phyloP scores from a whole-genome alignment of 1,140 invertebrate species.

The Archivesica marissinica region DNA sequence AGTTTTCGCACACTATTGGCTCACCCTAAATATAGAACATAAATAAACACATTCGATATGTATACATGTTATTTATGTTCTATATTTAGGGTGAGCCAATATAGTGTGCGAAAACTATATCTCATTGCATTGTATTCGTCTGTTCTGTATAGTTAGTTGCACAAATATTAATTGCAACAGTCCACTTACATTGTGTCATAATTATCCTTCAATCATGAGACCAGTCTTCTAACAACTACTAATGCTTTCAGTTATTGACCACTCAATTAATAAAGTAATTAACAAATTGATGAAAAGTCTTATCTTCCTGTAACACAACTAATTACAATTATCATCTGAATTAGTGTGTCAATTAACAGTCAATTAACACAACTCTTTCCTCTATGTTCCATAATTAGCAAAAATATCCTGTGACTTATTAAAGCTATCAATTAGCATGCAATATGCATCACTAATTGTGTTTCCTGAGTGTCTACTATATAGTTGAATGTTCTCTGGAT shows the following conservation, averaged over 20 bases:
- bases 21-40: no score
- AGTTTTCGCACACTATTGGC: no score
- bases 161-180: no score
- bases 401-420: slow-evolving; percentile 31
- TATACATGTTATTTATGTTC: no score
- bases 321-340: slow-evolving; percentile 29
- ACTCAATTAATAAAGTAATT: slow-evolving; percentile 54
- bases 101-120: no score
- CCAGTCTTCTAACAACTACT: background rate
- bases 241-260: slow-evolving; percentile 28
- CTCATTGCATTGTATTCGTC: no score
- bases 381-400: background rate
- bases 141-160: no score
- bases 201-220: no score
- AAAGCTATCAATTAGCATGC: slow-evolving; percentile 15
- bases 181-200: no score
- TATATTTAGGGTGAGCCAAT: no score
- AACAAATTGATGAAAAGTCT: slow-evolving; percentile 22
- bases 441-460: background rate
- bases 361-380: background rate
- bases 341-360: slow-evolving; percentile 1
- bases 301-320: slow-evolving; percentile 27
- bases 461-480: background rate
- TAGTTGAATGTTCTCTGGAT: no score
- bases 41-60: no score